Percentiles rank a stretch among this genome's conserved stretches.
phyloP scores from a whole-genome alignment of 2,888 invertebrate genomes.

The Mechanitis mazaeus region DNA sequence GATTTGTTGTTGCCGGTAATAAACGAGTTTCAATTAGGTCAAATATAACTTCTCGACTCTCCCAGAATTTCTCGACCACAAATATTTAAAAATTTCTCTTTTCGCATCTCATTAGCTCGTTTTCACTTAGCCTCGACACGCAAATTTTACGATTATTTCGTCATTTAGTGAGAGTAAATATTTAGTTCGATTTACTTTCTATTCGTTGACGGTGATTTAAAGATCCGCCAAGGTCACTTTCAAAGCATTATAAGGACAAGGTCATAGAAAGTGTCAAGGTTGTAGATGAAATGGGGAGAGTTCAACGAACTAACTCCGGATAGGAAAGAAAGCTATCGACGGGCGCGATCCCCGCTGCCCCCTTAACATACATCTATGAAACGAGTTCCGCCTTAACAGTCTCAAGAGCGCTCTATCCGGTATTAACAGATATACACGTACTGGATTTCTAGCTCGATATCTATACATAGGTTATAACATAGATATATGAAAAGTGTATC shows the following conservation, averaged over 20 bases:
- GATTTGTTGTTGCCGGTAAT: slow-evolving; percentile 41
- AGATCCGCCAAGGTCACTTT: slow-evolving; percentile 59
- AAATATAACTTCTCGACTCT: slow-evolving; percentile 65
- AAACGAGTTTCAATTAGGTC: slow-evolving; percentile 70
- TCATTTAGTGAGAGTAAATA: slow-evolving; percentile 69
- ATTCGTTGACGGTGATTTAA: slow-evolving; percentile 38
- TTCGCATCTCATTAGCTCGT: slow-evolving; percentile 72
- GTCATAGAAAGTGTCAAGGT: slow-evolving; percentile 76
- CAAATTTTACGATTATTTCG: slow-evolving; percentile 62
- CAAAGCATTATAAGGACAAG: slow-evolving; percentile 52
- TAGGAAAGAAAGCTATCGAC: slow-evolving; percentile 68
- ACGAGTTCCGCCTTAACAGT: slow-evolving; percentile 58
- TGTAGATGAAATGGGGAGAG: slow-evolving; percentile 70
- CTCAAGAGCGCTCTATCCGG: slow-evolving; percentile 37
- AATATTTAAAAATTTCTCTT: slow-evolving; percentile 75
- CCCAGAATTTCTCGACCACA: slow-evolving; percentile 68
- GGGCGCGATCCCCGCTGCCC: slow-evolving; percentile 47
- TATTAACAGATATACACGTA: slow-evolving; percentile 28
- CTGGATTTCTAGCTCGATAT: slow-evolving; percentile 45
- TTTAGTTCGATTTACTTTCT: slow-evolving; percentile 65
- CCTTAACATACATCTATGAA: slow-evolving; percentile 67
- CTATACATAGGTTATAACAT: slow-evolving; percentile 9
- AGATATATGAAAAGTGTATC: slow-evolving; percentile 6
- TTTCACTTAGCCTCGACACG: slow-evolving; percentile 65
- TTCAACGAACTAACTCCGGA: slow-evolving; percentile 62